These are phyloP conservation scores for Drosophila fungiperda DNA, from an alignment of 2,888 invertebrate species.

Conservation along the genomic window DNA sequence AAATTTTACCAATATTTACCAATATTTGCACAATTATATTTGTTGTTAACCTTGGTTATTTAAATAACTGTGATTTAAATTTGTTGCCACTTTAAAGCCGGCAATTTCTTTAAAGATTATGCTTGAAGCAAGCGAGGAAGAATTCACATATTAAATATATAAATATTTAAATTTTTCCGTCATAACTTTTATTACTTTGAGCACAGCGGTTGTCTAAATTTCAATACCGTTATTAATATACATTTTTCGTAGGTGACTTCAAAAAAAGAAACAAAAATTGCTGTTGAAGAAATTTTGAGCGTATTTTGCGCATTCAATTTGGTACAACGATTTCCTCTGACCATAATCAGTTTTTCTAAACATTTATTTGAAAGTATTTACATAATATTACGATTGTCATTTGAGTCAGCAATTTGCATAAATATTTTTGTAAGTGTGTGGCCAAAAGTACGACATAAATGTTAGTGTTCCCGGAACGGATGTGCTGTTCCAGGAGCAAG, in stretches of 20 bases:
- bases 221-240: background rate
- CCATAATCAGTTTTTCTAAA: conserved; percentile 38
- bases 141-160: background rate
- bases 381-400: conserved; percentile 42
- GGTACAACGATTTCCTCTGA: background rate
- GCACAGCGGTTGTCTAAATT: background rate
- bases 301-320: conserved; percentile 12
- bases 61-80: background rate
- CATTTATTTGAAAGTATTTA: conserved; percentile 19
- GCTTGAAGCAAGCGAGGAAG: background rate
- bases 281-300: background rate
- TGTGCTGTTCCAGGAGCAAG: conserved; percentile 6
- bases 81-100: background rate
- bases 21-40: background rate
- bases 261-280: background rate
- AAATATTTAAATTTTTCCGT: background rate
- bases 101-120: background rate
- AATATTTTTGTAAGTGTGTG: conserved; percentile 27
- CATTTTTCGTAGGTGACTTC: background rate
- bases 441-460: conserved; percentile 43
- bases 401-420: conserved; percentile 52
- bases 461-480: conserved; percentile 10
- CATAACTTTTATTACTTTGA: background rate
- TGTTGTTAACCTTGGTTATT: background rate
- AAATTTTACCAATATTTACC: background rate